phyloP scores from a whole-genome alignment of 2,797 vertebrate species.

The Dryobates pubescens region DNA sequence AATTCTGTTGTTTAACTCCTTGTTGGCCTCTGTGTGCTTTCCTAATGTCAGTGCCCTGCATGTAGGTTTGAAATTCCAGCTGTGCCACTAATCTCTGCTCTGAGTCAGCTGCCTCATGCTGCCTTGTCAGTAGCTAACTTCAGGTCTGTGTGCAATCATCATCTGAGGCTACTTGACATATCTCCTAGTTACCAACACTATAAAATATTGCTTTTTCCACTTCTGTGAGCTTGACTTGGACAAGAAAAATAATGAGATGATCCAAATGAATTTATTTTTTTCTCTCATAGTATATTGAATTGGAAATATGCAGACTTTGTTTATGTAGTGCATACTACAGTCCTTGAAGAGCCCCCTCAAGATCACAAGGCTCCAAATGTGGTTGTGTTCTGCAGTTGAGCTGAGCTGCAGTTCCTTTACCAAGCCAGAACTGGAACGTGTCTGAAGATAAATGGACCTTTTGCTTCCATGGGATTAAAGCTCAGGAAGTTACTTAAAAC shows the following conservation, averaged over 20 bases:
- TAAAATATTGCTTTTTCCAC: neutral
- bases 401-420: neutral
- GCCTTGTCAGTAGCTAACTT: neutral
- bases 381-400: neutral
- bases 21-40: neutral
- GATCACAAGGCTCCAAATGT: neutral
- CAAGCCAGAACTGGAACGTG: neutral
- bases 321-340: neutral
- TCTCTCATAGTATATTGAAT: neutral
- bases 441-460: neutral
- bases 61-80: neutral
- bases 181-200: neutral
- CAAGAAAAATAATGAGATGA: neutral
- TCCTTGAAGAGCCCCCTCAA: neutral
- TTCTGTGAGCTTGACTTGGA: neutral
- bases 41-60: neutral
- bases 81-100: neutral
- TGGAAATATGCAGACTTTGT: neutral
- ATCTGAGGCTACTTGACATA: neutral
- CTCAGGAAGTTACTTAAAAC: constrained; percentile 39
- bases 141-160: no score
- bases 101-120: neutral
- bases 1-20: neutral
- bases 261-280: neutral
- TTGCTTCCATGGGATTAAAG: neutral